Evolutionary conservation across 1,140 invertebrate species (phyloP), one percentile per base, ranked within the genome.

Genomic region (Orussus abietinus): DNA sequence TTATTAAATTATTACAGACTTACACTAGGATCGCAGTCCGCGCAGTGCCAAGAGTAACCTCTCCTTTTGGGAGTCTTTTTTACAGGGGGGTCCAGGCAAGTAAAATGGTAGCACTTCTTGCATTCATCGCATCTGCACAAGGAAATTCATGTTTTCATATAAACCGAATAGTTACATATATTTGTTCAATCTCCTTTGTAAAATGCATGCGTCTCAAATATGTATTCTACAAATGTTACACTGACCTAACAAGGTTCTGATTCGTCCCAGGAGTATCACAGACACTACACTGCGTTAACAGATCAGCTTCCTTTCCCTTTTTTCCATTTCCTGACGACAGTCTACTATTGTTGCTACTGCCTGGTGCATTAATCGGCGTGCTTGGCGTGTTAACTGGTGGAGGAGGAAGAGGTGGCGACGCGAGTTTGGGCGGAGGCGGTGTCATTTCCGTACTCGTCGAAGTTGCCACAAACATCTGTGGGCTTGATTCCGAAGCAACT

Each of bases 21-120:
- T 72, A 86, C 88, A 55, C 89, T 90, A 36, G 88, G 87, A 77
- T 95, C 91, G 79, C 92, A 96, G 64, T 93, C 89, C 32, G 89
- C 90, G 75, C 93, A 96, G 68, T 92, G 90, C 93, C 93, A 96
- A 4, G 88, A 90, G 68, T 95, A 96, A 25, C 92, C 92, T 41
- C 90, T 80, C 47, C 85, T 84, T 75, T 96, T 96, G 2, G 92
- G 93, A 30, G 90, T 88, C 67, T 95, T 95, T 68, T 92, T 94
- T 1, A 92, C 77, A 2, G 92, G 92, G 25, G 93, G 93, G 68
- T 93, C 87, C 41, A 96, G 74, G 70, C 93, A 96, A 18, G 80
- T 80, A 64, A 95, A 95, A 72, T 96, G 92, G 73, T 92, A 96
- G 49, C 86, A 83, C 60, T 88, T 85, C 58, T 80, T 78, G 69